A percentile compares a stretch with the other conserved stretches of the same genome.
phyloP scores from a whole-genome alignment of 2,113 vertebrate genomes.

The Odocoileus hemionus region DNA sequence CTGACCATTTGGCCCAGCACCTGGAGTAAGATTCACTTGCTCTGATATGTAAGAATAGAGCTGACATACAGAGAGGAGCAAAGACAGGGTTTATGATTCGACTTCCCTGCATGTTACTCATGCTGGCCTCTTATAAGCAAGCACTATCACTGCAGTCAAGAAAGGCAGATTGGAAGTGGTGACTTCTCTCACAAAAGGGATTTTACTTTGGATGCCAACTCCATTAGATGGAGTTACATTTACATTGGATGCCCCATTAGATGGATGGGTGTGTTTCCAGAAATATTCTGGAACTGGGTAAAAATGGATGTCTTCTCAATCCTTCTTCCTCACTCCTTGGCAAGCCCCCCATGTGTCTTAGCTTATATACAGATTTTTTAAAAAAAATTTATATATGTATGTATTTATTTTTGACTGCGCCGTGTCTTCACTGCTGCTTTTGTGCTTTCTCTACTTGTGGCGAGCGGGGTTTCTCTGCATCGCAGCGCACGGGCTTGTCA shows the following conservation, averaged over 20 bases:
- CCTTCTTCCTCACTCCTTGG: not conserved
- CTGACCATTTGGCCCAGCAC: not conserved
- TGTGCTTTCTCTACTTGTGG: not conserved
- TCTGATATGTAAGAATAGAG: not conserved
- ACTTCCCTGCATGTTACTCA: not conserved
- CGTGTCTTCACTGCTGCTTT: not conserved
- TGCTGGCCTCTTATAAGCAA: not conserved
- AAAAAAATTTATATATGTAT: not conserved
- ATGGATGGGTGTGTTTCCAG: not conserved
- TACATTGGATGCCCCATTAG: not conserved
- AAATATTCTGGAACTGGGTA: not conserved
- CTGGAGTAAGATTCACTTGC: not conserved
- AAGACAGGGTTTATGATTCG: not conserved
- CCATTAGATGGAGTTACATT: no score
- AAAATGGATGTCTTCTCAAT: not conserved
- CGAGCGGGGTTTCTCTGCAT: rapidly evolving
- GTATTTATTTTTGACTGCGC: not conserved
- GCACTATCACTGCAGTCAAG: not conserved
- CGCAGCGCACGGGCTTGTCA: rapidly evolving
- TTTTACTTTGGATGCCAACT: constrained; percentile 3
- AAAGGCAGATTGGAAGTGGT: not conserved
- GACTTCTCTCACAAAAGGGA: not conserved
- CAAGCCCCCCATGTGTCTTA: not conserved
- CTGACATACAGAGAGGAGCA: not conserved
- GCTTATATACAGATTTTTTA: not conserved